Evolutionary conservation across 2,113 vertebrate species (phyloP).

Genomic region (Lucifuga dentata): DNA sequence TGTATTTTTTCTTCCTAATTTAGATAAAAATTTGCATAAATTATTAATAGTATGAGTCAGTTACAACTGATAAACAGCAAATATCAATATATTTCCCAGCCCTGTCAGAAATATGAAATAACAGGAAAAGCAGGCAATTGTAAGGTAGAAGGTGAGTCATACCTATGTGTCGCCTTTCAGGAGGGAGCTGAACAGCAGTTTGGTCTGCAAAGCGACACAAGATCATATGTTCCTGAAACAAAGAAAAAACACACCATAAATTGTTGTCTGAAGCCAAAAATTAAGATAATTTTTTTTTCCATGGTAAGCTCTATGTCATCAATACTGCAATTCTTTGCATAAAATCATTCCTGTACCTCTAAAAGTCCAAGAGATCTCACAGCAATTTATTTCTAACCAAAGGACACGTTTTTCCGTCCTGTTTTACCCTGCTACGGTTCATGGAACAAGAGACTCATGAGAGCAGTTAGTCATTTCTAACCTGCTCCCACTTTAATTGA

Average conservation of each 20-base stretch:
- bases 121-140: not conserved
- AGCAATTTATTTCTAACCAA: constrained; percentile 6
- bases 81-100: not conserved
- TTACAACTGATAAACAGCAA: not conserved
- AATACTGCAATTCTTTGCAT: not conserved
- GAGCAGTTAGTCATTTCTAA: constrained; percentile 55
- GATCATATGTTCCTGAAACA: constrained; percentile 94
- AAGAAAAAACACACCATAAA: not conserved
- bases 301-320: too few relatives aligned
- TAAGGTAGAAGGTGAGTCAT: constrained; percentile 14
- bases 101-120: not conserved
- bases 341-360: not conserved
- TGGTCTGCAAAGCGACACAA: constrained; percentile 98
- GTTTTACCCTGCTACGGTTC: constrained; percentile 37
- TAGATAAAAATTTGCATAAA: too few relatives aligned
- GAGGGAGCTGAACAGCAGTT: constrained; percentile 91
- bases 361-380: not conserved
- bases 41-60: too few relatives aligned
- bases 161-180: constrained; percentile 90
- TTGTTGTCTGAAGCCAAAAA: too few relatives aligned
- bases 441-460: constrained; percentile 35
- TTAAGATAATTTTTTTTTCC: too few relatives aligned
- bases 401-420: constrained; percentile 2
- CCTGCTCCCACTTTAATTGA: constrained; percentile 60
- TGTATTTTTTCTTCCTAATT: too few relatives aligned